Evolutionary conservation across 2,888 invertebrate species (phyloP), one percentile per base, ranked within the genome.

Genomic region (Acronicta alni): DNA sequence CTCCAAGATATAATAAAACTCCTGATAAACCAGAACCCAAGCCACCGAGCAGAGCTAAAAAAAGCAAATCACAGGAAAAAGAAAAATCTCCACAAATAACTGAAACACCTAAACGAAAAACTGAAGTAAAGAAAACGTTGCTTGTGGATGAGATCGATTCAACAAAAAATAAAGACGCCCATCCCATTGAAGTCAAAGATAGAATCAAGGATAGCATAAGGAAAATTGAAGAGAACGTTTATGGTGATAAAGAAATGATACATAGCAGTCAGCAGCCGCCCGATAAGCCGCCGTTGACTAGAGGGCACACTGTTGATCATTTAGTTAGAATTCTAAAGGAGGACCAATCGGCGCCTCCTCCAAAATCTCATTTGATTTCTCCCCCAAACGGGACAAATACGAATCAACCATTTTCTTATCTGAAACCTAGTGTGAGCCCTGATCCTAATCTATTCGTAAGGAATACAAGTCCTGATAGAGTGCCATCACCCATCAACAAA

Each of bases 401-500:
- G 72, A 97, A 97, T 82, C 96, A 97, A 82, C 97, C 97, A 30
- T 98, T 98, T 88, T 98, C 97, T 0, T 98, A 98, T 78, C 97
- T 96, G 4, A 94, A 95, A 75, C 95, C 95, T 8, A 95, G 95
- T 79, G 93, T 94, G 3, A 94, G 91, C 78, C 94, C 94, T 16
- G 94, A 94, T 71, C 92, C 91, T 23, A 94, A 94, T 74, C 66
- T 93, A 20, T 93, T 94, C 71, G 80, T 81, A 12, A 89, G 92
- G 67, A 90, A 84, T 57, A 85, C 91, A 32, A 95, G 95, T 84
- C 94, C 93, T 32, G 93, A 94, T 30, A 88, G 91, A 83, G 82
- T 85, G 8, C 89, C 94, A 58, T 85, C 94, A 16, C 93, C 94
- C 81, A 72, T 94, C 43, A 91, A 95, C 81, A 81, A 90, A 88